Conservation (phyloP, 2,797 vertebrate genomes). For the Lindbergichthys nudifrons region DNA sequence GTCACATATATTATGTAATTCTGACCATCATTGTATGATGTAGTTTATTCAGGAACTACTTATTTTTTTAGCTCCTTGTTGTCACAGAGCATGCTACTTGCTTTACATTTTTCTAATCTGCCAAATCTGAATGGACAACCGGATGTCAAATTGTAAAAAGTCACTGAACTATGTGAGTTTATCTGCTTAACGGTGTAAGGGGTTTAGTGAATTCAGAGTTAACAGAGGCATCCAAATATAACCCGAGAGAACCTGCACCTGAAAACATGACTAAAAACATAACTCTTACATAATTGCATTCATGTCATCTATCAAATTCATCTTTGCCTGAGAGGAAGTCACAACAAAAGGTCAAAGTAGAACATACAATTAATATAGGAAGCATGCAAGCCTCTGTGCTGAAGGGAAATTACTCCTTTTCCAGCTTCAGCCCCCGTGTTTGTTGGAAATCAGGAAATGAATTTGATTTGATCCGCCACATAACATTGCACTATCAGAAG, state of each 20-base stretch:
- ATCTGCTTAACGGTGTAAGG: slow-evolving; percentile 8
- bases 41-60: no score
- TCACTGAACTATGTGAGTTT: background rate
- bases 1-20: no score
- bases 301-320: slow-evolving; percentile 45
- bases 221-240: slow-evolving; percentile 7
- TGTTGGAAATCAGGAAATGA: background rate
- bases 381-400: slow-evolving; percentile 1
- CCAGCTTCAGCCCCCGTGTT: background rate
- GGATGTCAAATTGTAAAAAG: background rate
- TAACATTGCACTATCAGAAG: no score
- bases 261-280: slow-evolving; percentile 13
- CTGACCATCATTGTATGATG: no score
- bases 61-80: no score
- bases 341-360: slow-evolving; percentile 33
- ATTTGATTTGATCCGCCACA: no score
- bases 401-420: background rate
- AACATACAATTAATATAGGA: slow-evolving; percentile 23
- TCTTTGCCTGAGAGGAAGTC: slow-evolving; percentile 20
- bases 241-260: slow-evolving; percentile 19
- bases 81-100: no score
- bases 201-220: slow-evolving; percentile 12
- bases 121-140: no score
- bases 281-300: slow-evolving; percentile 35
- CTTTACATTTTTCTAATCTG: no score